Conservation (phyloP, 2,113 vertebrate genomes). For the Onychorhynchus coronatus region DNA sequence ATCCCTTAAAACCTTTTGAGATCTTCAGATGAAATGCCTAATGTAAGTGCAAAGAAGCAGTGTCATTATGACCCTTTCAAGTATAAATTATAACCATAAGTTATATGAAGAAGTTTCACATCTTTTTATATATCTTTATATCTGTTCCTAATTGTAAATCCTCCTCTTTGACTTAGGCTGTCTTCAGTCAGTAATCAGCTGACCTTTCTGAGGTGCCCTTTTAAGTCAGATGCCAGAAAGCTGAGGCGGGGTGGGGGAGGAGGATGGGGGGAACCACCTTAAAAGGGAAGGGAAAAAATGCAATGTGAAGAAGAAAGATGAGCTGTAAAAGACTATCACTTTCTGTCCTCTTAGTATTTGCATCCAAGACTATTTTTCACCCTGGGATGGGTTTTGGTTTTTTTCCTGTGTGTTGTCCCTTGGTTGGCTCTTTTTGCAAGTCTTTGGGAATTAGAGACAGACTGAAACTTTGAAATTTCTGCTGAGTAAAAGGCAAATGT, state of each 20-base stretch:
- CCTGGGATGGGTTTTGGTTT: neutral
- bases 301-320: neutral
- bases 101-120: neutral
- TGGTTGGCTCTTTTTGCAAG: neutral
- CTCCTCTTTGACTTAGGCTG: neutral
- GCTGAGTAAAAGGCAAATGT: conserved; percentile 29
- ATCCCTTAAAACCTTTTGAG: neutral
- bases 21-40: neutral
- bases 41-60: neutral
- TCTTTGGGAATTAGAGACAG: conserved; percentile 15
- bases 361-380: neutral
- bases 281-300: neutral
- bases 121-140: neutral
- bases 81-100: neutral
- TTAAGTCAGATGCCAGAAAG: neutral
- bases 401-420: neutral
- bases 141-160: neutral
- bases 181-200: neutral
- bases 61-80: neutral
- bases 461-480: conserved; percentile 15
- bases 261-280: neutral
- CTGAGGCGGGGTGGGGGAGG: neutral
- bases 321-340: neutral
- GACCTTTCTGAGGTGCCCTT: neutral
- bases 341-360: neutral